phyloP scores from a whole-genome alignment of 2,888 invertebrate genomes.

The Neoaliturus tenellus region DNA sequence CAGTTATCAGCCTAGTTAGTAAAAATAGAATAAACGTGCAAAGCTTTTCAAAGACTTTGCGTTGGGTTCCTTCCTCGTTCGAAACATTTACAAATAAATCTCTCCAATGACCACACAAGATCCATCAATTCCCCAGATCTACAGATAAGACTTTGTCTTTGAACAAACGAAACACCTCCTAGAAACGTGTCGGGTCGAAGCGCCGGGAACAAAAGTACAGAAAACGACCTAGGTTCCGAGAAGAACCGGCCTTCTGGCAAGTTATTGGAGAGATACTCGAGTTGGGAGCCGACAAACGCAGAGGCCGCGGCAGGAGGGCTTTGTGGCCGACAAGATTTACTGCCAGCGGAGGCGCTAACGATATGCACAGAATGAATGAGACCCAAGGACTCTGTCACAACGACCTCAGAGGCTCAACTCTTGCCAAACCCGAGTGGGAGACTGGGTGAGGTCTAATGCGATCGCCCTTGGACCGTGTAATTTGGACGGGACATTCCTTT shows the following conservation, averaged over 20 bases:
- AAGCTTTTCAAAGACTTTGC: no score
- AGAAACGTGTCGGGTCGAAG: background rate
- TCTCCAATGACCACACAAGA: no score
- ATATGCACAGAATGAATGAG: slow-evolving; percentile 51
- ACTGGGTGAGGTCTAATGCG: background rate
- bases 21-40: no score
- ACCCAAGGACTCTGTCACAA: background rate
- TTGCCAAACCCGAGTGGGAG: slow-evolving; percentile 43
- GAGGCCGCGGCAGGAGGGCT: background rate
- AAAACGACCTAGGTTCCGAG: background rate
- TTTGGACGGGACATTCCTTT: no score
- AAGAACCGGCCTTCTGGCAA: slow-evolving; percentile 36
- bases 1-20: no score
- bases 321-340: slow-evolving; percentile 23
- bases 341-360: slow-evolving; percentile 7
- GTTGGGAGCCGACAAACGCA: slow-evolving; percentile 45
- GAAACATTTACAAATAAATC: no score
- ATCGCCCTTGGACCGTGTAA: background rate
- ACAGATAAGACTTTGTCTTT: background rate
- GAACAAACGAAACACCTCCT: background rate
- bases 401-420: background rate
- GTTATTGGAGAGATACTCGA: slow-evolving; percentile 37
- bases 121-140: no score
- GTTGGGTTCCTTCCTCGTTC: no score
- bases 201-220: background rate